These are phyloP conservation scores for Hirtodrosophila duncani DNA, from an alignment of 2,888 invertebrate genomes.

Conservation along the genomic window DNA sequence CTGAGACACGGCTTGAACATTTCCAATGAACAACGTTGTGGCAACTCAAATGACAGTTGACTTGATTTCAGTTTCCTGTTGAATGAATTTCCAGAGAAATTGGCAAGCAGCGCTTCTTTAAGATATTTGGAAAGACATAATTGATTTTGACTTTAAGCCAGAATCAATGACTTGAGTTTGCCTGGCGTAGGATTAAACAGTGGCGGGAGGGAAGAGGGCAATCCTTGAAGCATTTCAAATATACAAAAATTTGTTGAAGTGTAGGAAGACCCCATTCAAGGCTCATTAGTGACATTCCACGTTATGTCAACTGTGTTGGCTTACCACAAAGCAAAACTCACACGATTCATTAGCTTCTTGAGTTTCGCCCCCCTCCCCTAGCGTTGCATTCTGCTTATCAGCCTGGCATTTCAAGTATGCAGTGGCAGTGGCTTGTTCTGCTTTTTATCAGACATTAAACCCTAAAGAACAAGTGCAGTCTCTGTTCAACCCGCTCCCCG, in stretches of 20 bases:
- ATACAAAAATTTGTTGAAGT: no score
- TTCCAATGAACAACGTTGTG: no score
- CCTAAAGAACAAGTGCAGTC: constrained; percentile 42
- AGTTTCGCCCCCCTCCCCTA: background rate
- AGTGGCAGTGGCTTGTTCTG: constrained; percentile 9
- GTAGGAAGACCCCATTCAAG: no score
- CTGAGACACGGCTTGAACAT: no score
- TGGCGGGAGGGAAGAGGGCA: no score
- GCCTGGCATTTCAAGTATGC: constrained; percentile 36
- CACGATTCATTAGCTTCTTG: constrained; percentile 37
- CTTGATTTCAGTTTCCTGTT: constrained; percentile 8
- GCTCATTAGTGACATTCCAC: no score
- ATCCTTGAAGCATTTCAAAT: no score
- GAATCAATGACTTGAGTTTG: constrained; percentile 48
- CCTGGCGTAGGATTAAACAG: no score
- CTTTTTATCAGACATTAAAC: constrained; percentile 59
- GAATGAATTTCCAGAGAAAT: constrained; percentile 37
- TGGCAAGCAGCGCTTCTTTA: no score
- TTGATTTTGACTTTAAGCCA: constrained; percentile 27
- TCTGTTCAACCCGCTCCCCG: constrained; percentile 18
- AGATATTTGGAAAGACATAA: constrained; percentile 31
- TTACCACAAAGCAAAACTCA: background rate
- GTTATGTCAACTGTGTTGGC: constrained; percentile 12
- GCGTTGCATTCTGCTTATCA: constrained; percentile 36
- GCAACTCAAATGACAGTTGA: constrained; percentile 22